phyloP scores from a whole-genome alignment of 1,140 invertebrate species.

The Drosophila parvula region DNA sequence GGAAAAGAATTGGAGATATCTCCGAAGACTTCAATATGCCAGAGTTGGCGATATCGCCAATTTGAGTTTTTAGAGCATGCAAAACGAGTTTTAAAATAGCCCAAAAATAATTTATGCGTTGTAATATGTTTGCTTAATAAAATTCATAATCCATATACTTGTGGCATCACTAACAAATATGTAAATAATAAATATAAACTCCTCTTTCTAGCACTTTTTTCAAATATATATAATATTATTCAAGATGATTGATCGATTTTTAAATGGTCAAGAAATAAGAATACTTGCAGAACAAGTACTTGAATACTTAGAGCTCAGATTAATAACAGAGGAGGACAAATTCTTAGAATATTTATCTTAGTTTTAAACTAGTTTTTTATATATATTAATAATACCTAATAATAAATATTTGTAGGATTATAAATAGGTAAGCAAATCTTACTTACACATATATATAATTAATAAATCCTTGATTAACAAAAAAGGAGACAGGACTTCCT shows the following conservation, averaged over 20 bases:
- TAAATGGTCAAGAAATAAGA: background rate
- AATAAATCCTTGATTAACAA: background rate
- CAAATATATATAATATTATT: background rate
- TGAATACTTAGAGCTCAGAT: background rate
- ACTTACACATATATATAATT: background rate
- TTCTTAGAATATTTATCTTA: background rate
- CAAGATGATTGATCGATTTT: slow-evolving; percentile 10
- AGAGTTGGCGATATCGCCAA: background rate
- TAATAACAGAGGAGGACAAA: too few species aligned
- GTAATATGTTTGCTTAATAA: background rate
- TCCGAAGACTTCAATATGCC: background rate
- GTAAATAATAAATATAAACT: background rate
- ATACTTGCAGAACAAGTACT: background rate
- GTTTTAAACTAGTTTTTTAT: background rate
- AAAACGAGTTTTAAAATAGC: background rate
- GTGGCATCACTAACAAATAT: background rate
- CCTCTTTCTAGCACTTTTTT: background rate
- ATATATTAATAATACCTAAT: background rate
- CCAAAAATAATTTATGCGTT: background rate
- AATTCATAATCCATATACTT: background rate
- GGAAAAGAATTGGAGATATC: background rate
- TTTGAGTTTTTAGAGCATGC: background rate
- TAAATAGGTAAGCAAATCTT: accelerated
- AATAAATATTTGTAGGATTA: background rate
- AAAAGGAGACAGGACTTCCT: background rate